Conservation (phyloP, 2,888 invertebrate species). For the Hypena proboscidalis region DNA sequence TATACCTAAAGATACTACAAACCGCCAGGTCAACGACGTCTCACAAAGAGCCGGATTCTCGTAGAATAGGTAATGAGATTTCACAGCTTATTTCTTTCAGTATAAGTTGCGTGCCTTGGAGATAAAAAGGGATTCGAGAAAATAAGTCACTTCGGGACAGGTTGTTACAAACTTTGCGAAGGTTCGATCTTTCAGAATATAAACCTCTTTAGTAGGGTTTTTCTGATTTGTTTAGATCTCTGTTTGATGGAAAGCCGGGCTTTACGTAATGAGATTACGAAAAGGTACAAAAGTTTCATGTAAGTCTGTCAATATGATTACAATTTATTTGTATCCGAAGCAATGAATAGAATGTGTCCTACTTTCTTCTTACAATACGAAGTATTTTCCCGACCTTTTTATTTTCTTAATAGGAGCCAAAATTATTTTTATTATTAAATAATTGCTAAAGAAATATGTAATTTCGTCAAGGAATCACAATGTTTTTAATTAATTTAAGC, state of each 20-base stretch:
- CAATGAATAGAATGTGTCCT: no score
- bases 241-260: conserved; percentile 1
- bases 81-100: conserved; percentile 14
- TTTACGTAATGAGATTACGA: conserved; percentile 1
- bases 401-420: no score
- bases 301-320: neutral
- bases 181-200: conserved; percentile 14
- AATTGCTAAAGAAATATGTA: no score
- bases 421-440: no score
- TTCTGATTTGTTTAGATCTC: conserved; percentile 3
- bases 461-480: no score
- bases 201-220: neutral
- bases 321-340: neutral
- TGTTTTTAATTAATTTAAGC: no score
- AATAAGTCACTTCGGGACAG: conserved; percentile 22
- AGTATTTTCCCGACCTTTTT: no score
- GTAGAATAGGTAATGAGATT: conserved; percentile 24
- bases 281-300: neutral
- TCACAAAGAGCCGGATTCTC: no score
- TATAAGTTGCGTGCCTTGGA: neutral
- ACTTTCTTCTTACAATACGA: no score
- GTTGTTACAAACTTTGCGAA: conserved; percentile 12
- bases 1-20: no score
- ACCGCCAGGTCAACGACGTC: no score
- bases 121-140: conserved; percentile 18